Percentiles rank a stretch among this genome's conserved stretches.
phyloP scores from a whole-genome alignment of 2,113 vertebrate species.

The Rhombomys opimus region DNA sequence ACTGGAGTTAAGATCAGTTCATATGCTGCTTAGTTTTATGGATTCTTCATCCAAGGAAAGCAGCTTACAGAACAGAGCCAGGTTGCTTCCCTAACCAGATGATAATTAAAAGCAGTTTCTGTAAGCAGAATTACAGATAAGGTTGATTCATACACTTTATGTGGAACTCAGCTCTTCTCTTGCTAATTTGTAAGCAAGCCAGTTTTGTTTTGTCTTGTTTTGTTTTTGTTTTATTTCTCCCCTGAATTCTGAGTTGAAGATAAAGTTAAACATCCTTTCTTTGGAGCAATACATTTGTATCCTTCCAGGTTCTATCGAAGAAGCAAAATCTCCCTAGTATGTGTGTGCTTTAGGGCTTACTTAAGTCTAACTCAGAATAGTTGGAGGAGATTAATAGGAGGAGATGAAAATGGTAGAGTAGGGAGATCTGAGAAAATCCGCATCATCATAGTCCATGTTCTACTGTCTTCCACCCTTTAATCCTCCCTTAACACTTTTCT shows the following conservation, averaged over 20 bases:
- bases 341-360: background rate
- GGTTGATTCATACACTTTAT: background rate
- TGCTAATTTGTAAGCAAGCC: conserved; percentile 41
- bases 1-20: background rate
- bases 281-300: background rate
- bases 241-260: conserved; percentile 21
- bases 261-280: conserved; percentile 32
- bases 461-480: rapidly evolving
- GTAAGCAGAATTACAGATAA: background rate
- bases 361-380: background rate
- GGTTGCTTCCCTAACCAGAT: background rate
- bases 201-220: no score
- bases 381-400: background rate
- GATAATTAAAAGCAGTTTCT: conserved; percentile 42
- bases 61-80: background rate
- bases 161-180: conserved; percentile 6
- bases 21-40: background rate
- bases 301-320: background rate
- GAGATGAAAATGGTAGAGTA: background rate
- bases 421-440: background rate
- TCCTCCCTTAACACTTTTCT: background rate
- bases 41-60: conserved; percentile 19
- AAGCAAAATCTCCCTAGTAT: background rate
- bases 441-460: background rate
- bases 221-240: background rate